Percentiles rank a stretch among this genome's conserved stretches.
Evolutionary conservation across 2,888 invertebrate species (phyloP).

Genomic region (Acleris laterana): DNA sequence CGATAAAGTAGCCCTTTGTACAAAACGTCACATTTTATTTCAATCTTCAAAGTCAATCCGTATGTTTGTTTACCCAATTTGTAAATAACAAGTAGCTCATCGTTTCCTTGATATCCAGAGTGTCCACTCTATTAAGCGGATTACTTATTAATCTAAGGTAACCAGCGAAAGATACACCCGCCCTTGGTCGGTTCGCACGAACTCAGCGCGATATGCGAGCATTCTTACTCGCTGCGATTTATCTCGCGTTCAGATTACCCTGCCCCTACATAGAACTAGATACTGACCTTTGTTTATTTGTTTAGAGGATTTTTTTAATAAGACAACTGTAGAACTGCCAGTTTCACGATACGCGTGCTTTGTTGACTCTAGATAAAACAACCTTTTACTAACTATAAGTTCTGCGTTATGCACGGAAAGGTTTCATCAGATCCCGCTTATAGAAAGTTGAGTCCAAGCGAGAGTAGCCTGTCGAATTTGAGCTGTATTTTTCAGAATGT

Average conservation of each 20-base stretch:
- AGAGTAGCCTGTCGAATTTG: background rate
- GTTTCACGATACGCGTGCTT: slow-evolving; percentile 1
- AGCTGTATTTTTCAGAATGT: slow-evolving; percentile 20
- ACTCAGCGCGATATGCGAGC: slow-evolving; percentile 60
- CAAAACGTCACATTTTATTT: too few species aligned
- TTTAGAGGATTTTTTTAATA: slow-evolving; percentile 24
- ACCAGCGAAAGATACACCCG: slow-evolving; percentile 52
- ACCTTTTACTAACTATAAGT: background rate
- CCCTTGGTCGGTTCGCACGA: slow-evolving; percentile 65
- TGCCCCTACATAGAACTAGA: slow-evolving; percentile 42
- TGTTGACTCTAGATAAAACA: background rate
- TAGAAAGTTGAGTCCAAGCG: too few species aligned
- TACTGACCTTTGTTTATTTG: slow-evolving; percentile 37
- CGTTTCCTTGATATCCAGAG: background rate
- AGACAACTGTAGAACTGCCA: slow-evolving; percentile 10
- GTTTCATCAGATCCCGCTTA: too few species aligned
- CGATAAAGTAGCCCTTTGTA: too few species aligned
- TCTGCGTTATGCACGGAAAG: background rate
- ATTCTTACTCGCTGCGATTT: slow-evolving; percentile 53
- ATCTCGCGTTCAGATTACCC: slow-evolving; percentile 63
- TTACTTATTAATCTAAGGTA: slow-evolving; percentile 30
- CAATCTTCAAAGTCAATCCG: too few species aligned
- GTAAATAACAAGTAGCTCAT: too few species aligned
- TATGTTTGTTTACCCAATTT: too few species aligned
- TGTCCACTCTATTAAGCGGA: slow-evolving; percentile 18